Percentiles rank a stretch among this genome's conserved stretches.
Conservation (phyloP, 1,140 invertebrate genomes). For the Antheraea pernyi region DNA sequence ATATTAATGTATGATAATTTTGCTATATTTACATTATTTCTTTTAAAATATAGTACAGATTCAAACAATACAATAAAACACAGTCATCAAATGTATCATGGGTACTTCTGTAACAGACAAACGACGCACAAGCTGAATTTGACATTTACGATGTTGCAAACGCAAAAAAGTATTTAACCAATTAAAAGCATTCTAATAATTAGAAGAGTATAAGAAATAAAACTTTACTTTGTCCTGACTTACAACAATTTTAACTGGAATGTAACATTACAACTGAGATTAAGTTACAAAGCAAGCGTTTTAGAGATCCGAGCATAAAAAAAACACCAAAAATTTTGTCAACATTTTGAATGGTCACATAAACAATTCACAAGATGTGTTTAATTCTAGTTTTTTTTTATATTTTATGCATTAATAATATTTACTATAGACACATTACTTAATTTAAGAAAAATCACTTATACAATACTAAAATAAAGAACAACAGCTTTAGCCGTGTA, state of each 20-base stretch:
- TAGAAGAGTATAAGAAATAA: not conserved
- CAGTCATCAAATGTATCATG: not conserved
- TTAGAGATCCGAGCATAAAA: slow-evolving; percentile 50
- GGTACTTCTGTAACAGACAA: not conserved
- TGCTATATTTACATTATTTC: not conserved
- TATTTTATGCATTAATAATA: not conserved
- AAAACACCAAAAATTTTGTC: not conserved
- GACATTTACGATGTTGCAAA: not conserved
- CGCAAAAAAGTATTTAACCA: not conserved
- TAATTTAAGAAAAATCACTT: slow-evolving; percentile 7
- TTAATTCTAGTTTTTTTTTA: not conserved
- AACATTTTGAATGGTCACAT: not conserved
- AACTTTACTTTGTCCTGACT: slow-evolving; percentile 1
- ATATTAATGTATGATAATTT: not conserved
- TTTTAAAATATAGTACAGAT: not conserved
- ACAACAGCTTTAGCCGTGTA: slow-evolving; percentile 48
- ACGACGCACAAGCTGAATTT: not conserved
- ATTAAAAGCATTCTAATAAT: not conserved
- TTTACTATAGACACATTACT: slow-evolving; percentile 8
- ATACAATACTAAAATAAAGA: not conserved
- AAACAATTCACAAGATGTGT: not conserved
- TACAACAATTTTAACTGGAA: slow-evolving; percentile 66
- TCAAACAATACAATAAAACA: not conserved
- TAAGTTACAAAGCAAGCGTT: slow-evolving; percentile 51
- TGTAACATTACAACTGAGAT: slow-evolving; percentile 73